phyloP scores from a whole-genome alignment of 2,113 vertebrate genomes.

The Polypterus senegalus region DNA sequence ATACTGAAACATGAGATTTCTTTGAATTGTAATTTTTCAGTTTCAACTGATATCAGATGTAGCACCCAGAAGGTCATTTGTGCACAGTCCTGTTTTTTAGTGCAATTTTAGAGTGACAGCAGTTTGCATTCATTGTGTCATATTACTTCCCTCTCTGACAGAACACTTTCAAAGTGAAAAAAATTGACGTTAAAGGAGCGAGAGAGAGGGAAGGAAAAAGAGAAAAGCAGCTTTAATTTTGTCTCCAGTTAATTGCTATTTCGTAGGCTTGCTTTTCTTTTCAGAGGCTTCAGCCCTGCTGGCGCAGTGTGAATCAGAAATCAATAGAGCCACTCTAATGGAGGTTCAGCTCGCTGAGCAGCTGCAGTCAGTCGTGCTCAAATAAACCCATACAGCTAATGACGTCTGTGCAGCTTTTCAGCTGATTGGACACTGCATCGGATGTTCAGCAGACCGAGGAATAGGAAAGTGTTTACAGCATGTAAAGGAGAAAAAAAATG shows the following conservation, averaged over 20 bases:
- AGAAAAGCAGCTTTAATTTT: conserved; percentile 3
- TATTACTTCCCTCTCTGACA: background rate
- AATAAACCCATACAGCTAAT: conserved; percentile 28
- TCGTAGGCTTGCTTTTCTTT: conserved; percentile 10
- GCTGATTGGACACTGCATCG: conserved; percentile 64
- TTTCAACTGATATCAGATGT: no score
- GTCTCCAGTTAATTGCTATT: conserved; percentile 20
- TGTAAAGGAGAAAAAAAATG: conserved; percentile 18
- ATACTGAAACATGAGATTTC: no score
- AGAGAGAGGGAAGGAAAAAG: background rate
- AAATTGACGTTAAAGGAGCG: background rate
- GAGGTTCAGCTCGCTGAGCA: conserved; percentile 34
- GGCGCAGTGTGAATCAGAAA: conserved; percentile 50
- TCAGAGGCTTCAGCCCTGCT: conserved; percentile 24
- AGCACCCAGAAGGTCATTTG: no score
- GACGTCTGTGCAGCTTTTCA: conserved; percentile 52
- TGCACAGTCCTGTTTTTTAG: no score
- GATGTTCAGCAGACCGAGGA: conserved; percentile 68
- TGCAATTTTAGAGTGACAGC: background rate
- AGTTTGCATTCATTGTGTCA: background rate
- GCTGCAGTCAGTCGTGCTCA: conserved; percentile 38
- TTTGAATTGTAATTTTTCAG: no score
- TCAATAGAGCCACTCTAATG: conserved; percentile 53
- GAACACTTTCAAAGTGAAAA: background rate
- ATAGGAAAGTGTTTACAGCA: conserved; percentile 39